Evolutionary conservation across 2,888 invertebrate species (phyloP), one percentile per base, ranked within the genome.

Genomic region (Ferdinandea cuprea): DNA sequence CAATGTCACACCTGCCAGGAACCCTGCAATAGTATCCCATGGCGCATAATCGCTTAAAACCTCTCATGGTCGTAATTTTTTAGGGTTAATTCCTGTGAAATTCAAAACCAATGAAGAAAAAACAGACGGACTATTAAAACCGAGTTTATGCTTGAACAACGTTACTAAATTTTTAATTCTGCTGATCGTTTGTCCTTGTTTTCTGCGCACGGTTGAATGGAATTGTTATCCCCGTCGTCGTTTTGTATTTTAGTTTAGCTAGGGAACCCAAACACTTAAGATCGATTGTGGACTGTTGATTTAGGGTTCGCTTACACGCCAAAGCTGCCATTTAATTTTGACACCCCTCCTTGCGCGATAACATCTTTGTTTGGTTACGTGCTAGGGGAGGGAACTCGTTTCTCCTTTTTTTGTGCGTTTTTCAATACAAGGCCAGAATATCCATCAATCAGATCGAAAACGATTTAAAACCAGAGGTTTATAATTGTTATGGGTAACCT

Each of bases 1-100:
- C 65, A 72, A 77, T 81, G 77, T 66, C 76, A 77, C 81, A 81
- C 81, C 81, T 81, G 81, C 71, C 74, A 0, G 30, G 21, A 30
- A 35, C 54, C 54, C 17, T 9, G 37, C 44, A 58, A 65, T 71
- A 6, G 13, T 59, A 76, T 58, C 44, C 71, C 54, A 66, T 48
- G 66, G 71, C 32, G 52, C 59, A 81, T 66, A 76, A 76, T 76
- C 80, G 80, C 19, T 65, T 63, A 50, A 74, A 69, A 42, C 76
- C 69, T 58, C 63, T 65, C 25, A 30, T 32, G 28, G 37, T 30
- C 17, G 25, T 25, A 25, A 5, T 25, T 25, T 54, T 66, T 69
- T 54, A 42, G 63, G 65, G 65, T 77, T 66, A 46, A 42, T 35
- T 66, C 30, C 8, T 28, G 40, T 63, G 69, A 69, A 74, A 74